Base-by-base conservation (phyloP, 2,113 vertebrate genomes). In the Meriones unguiculatus region DNA sequence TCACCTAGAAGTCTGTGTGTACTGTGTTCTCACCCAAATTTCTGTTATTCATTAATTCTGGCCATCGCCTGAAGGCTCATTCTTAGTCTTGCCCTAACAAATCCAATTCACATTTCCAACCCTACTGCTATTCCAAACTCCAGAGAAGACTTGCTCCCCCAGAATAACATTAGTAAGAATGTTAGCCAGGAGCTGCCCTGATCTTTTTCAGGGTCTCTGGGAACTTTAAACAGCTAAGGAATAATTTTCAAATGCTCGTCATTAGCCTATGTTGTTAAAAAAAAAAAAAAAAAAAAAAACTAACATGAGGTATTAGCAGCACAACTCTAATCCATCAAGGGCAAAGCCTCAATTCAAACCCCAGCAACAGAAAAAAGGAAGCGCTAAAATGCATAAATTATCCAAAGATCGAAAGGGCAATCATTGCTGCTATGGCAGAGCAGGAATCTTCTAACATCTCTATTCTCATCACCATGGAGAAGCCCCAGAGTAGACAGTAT, bases 311-410 rank as follows among this genome's bases (percentile, higher is more conserved):
- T 82, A 1, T 75, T n/a, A 82, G 7, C 52, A 46, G 54, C 10
- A 22, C 13, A 64, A 15, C 12, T 15, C 32, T 65, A 64, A 41
- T 46, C 41, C 81, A 46, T 1, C 10, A n/a, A 38, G 13, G 35
- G 6, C 24, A 69, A 64, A 38, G 38, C 24, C 6, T 54, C 50
- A 24, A 28, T 81, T 59, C 50, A 30, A 72, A 4, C 50, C n/a
- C 13, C 52, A 57, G 54, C 2, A 81, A 15, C 11, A 46, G 32
- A 35, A 22, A 64, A 89, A 24, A 18, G 32, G 67, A 46, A 92
- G 69, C 90, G 67, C 10, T 41, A 82, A 92, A 30, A 62, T 96
- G 50, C 35, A 78, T 85, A 90, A 93, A 90, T 85, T 41, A 9
- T 38, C 17, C 50, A 89, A 73, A 87, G 15, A n/a, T 72, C 67